These are phyloP conservation scores for Nemurella pictetii DNA, from an alignment of 2,888 invertebrate species.

Conservation along the genomic window DNA sequence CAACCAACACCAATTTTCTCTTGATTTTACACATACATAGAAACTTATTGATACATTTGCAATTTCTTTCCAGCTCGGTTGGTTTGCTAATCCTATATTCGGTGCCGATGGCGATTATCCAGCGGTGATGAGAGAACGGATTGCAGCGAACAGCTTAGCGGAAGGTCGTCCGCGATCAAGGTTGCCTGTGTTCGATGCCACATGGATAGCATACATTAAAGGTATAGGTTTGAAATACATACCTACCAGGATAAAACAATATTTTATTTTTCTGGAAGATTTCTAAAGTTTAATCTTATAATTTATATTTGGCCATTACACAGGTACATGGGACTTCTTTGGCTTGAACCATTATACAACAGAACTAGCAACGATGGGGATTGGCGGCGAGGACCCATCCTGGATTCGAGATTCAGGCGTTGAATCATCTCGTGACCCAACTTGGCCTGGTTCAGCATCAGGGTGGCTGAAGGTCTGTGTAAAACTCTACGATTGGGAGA, in stretches of 20 bases:
- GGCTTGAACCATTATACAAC: slow-evolving; percentile 76
- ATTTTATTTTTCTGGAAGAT: too few relatives aligned
- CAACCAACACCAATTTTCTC: too few relatives aligned
- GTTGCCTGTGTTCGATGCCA: slow-evolving; percentile 54
- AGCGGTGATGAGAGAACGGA: slow-evolving; percentile 53
- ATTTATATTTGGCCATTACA: too few relatives aligned
- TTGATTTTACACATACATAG: background rate
- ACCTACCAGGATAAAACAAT: too few relatives aligned
- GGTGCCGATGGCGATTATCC: slow-evolving; percentile 58
- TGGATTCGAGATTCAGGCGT: slow-evolving; percentile 55
- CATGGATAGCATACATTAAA: slow-evolving; percentile 62
- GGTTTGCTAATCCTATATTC: slow-evolving; percentile 56
- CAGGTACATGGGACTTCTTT: slow-evolving; percentile 69
- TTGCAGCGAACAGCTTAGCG: slow-evolving; percentile 52
- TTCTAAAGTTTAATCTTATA: background rate
- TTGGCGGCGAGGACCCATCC: slow-evolving; percentile 49
- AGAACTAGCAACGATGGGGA: slow-evolving; percentile 49
- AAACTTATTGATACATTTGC: background rate
- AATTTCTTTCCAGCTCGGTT: slow-evolving; percentile 52
- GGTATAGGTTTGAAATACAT: slow-evolving; percentile 27
- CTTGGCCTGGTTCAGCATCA: slow-evolving; percentile 58
- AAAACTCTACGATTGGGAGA: too few relatives aligned
- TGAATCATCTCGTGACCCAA: slow-evolving; percentile 51
- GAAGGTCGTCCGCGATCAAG: slow-evolving; percentile 54
- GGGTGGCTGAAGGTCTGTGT: slow-evolving; percentile 57